A percentile compares a stretch with the other conserved stretches of the same genome.
Evolutionary conservation across 2,888 invertebrate genomes (phyloP).

Genomic region (Nipponacmea schrenckii): DNA sequence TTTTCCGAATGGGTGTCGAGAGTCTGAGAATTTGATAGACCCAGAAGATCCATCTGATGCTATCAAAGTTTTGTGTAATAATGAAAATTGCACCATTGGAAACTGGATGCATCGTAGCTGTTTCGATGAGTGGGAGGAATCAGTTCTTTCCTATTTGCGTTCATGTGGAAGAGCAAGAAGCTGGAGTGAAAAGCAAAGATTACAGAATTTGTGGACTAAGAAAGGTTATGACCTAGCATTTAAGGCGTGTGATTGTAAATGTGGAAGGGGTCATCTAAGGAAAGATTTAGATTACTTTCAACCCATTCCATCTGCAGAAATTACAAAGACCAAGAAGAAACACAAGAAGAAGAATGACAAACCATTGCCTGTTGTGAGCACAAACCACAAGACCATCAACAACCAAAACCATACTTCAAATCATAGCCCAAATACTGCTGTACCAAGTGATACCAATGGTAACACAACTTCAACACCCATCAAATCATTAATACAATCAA

Average conservation of each 20-base stretch:
- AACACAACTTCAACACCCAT: slow-evolving; percentile 5
- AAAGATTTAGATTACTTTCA: slow-evolving; percentile 94
- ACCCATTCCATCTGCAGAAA: slow-evolving; percentile 69
- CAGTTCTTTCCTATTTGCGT: slow-evolving; percentile 87
- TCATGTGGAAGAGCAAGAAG: slow-evolving; percentile 90
- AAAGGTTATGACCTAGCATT: slow-evolving; percentile 96
- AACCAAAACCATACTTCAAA: slow-evolving; percentile 34
- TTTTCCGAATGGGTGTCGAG: slow-evolving; percentile 48
- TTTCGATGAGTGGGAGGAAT: slow-evolving; percentile 93
- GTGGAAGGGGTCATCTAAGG: slow-evolving; percentile 90
- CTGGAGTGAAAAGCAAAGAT: slow-evolving; percentile 94
- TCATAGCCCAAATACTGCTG: slow-evolving; percentile 39
- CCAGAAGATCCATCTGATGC: slow-evolving; percentile 69
- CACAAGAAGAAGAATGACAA: slow-evolving; percentile 76
- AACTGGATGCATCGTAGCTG: slow-evolving; percentile 96
- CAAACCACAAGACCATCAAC: slow-evolving; percentile 33
- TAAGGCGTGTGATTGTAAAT: slow-evolving; percentile 93
- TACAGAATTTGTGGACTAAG: slow-evolving; percentile 97
- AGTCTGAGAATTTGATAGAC: slow-evolving; percentile 48
- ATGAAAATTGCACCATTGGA: slow-evolving; percentile 88
- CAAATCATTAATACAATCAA: background rate
- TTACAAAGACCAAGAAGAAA: slow-evolving; percentile 72
- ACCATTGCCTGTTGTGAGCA: slow-evolving; percentile 73
- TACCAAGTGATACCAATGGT: background rate
- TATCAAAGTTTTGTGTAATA: slow-evolving; percentile 92